A percentile compares a stretch with the other conserved stretches of the same genome.
Evolutionary conservation across 2,888 invertebrate species (phyloP).

Genomic region (Uropetala carovei): DNA sequence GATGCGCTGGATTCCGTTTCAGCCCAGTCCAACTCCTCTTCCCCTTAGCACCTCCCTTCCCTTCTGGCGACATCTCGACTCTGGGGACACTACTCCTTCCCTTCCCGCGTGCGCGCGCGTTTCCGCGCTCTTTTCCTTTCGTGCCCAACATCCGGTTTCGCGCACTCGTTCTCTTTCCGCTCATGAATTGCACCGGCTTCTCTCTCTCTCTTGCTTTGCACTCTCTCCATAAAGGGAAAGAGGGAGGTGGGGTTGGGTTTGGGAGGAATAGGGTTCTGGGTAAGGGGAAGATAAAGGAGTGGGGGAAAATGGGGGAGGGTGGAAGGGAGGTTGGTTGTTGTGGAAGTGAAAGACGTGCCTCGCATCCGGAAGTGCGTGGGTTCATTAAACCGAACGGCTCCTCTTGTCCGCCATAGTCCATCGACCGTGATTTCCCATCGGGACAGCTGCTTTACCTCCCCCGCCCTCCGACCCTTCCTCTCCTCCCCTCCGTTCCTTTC

Average conservation of each 20-base stretch:
- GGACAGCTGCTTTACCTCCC: neutral
- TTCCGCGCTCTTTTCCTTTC: neutral
- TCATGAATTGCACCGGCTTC: neutral
- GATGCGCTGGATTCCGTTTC: too few species aligned
- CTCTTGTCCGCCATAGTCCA: neutral
- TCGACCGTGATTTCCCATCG: slow-evolving; percentile 12
- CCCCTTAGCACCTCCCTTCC: neutral
- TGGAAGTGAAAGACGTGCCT: slow-evolving; percentile 9
- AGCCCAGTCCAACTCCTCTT: too few species aligned
- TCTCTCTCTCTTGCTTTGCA: neutral
- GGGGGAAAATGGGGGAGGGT: neutral
- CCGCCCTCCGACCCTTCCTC: neutral
- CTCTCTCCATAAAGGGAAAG: neutral
- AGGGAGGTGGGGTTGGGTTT: neutral
- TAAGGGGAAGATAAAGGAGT: neutral
- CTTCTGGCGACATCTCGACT: neutral
- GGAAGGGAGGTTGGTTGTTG: neutral
- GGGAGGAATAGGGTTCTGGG: neutral
- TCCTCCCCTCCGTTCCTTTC: neutral
- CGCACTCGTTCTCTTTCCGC: neutral
- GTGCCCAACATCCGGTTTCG: slow-evolving; percentile 2
- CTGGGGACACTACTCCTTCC: neutral
- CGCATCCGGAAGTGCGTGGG: slow-evolving; percentile 50
- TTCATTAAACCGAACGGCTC: slow-evolving; percentile 38
- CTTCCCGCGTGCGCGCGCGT: neutral